These are phyloP conservation scores for Campoletis sonorensis DNA, from an alignment of 1,140 invertebrate species.

Conservation along the genomic window DNA sequence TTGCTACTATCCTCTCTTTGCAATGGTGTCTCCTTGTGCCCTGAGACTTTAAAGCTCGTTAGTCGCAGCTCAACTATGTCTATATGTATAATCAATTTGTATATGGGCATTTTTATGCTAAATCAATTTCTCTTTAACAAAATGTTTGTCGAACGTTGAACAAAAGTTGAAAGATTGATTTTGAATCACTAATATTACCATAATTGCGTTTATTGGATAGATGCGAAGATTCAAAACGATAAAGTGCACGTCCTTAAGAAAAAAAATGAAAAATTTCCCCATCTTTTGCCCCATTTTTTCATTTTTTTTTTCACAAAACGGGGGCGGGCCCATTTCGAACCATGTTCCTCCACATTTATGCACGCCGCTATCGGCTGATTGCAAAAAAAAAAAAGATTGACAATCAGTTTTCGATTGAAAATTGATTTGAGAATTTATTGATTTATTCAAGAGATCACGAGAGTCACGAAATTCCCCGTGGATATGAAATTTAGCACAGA, in stretches of 20 bases:
- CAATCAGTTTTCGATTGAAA: background rate
- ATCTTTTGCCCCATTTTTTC: no score
- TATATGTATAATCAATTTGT: background rate
- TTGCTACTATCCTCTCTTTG: constrained; percentile 2
- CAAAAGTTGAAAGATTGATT: background rate
- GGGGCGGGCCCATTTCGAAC: no score
- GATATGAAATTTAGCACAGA: background rate
- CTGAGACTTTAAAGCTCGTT: constrained; percentile 33
- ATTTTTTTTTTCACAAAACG: no score
- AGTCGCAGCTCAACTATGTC: constrained; percentile 3
- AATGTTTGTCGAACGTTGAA: no score
- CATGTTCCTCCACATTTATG: no score
- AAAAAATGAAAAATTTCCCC: no score
- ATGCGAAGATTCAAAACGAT: no score
- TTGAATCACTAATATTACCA: background rate
- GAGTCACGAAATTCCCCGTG: background rate
- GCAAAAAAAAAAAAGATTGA: no score
- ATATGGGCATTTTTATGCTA: background rate
- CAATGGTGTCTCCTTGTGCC: background rate
- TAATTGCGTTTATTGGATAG: no score
- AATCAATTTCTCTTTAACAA: no score
- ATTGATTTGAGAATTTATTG: background rate
- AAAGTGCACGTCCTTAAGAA: no score
- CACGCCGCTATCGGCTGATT: no score
- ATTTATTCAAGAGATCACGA: background rate